Base-by-base conservation (phyloP, 2,113 vertebrate genomes). In the Hemiprocne comata region DNA sequence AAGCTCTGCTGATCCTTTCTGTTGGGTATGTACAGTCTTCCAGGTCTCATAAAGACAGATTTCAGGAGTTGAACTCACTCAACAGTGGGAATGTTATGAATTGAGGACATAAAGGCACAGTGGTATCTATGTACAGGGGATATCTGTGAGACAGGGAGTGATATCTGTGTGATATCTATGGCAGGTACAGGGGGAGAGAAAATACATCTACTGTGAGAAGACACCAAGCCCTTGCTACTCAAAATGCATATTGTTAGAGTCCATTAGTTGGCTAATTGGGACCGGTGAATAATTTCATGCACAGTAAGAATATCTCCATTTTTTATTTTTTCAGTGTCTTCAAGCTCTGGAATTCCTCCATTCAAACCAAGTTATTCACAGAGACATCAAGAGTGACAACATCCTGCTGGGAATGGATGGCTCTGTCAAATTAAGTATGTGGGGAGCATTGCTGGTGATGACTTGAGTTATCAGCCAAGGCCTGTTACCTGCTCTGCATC, bases 361-460 rank as follows among this genome's bases (percentile, higher is more conserved):
- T 97, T 99, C 98, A 4, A 99, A 98, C 98, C 99, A 99, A 94
- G 99, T 99, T 95, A 99, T 99, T 96, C 99, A 99, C 97, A 98
- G 99, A 92, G 99, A 99, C 97, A 99, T 99, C 98, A 99, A 99
- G 98, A 99, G 99, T 33, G 99, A 99, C 98, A 99, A 99, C 97
- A 99, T 99, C 95, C 98, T 99, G 66, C 98, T 99, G 96, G 99
- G 99, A 79, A 99, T 99, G 99, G 99, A 99, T 76, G 99, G 99
- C 79, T 99, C 99, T 20, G 99, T 99, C 97, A 99, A 99, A 97
- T 98, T 99, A 95, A 99, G 99, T 99, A 97, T 90, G 99, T 95
- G 15, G 29, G 40, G 40, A 76, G 33, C 17, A 3, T 38, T 26
- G 2, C 34, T 72, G 54, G 9, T 65, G 76, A 25, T 75, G 40